Evolutionary conservation across 2,113 vertebrate species (phyloP).

Genomic region (Condylura cristata): DNA sequence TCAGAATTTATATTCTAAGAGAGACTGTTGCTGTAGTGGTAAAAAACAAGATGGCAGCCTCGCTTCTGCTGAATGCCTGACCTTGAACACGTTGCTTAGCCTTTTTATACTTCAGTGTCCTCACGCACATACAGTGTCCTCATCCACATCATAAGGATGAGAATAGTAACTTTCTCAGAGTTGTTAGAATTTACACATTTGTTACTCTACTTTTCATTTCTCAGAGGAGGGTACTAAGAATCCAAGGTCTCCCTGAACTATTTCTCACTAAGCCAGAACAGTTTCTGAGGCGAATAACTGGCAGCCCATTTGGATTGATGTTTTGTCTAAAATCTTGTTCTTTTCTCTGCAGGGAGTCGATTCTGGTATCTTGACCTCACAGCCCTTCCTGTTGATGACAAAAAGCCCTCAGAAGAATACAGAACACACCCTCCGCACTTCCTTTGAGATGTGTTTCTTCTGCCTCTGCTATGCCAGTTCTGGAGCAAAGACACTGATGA

Average conservation of each 20-base stretch:
- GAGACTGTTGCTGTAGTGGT: too few relatives aligned
- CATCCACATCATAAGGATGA: too few relatives aligned
- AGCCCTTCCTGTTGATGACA: conserved; percentile 72
- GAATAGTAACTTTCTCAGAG: background rate
- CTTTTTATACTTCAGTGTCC: background rate
- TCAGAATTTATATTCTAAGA: background rate
- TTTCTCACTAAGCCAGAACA: background rate
- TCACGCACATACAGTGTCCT: background rate
- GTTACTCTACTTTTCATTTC: background rate
- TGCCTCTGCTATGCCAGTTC: conserved; percentile 76
- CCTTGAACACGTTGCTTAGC: background rate
- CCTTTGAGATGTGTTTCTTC: conserved; percentile 75
- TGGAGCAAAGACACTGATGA: conserved; percentile 76
- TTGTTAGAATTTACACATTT: background rate
- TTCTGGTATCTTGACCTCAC: conserved; percentile 77
- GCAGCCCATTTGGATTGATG: background rate
- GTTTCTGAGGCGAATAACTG: background rate
- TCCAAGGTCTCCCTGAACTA: background rate
- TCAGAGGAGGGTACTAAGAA: background rate
- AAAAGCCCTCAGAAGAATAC: conserved; percentile 76
- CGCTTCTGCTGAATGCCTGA: background rate
- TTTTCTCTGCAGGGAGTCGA: conserved; percentile 78
- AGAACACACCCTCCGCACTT: conserved; percentile 67
- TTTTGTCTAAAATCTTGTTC: conserved; percentile 56
- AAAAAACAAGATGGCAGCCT: background rate